Percentiles rank a stretch among this genome's conserved stretches.
phyloP scores from a whole-genome alignment of 92 coral and sea anemone genomes.

The Paramuricea clavata region DNA sequence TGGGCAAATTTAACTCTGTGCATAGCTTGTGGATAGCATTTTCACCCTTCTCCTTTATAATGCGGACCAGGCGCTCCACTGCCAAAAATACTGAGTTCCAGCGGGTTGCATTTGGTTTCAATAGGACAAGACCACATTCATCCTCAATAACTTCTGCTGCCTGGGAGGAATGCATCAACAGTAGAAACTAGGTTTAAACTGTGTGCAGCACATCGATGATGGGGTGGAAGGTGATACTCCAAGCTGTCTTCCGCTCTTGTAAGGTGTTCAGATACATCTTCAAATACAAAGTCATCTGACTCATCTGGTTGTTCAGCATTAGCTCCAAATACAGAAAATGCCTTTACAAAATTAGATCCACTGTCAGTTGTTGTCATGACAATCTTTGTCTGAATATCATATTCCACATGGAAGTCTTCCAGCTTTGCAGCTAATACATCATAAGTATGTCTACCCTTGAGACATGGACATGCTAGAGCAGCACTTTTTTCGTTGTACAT shows the following conservation, averaged over 20 bases:
- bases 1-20: neutral
- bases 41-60: neutral
- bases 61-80: neutral
- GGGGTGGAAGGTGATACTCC: neutral
- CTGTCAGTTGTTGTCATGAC: slow-evolving; percentile 20
- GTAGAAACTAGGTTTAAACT: neutral
- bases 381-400: slow-evolving; percentile 3
- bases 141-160: neutral
- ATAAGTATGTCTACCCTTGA: slow-evolving; percentile 3
- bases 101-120: slow-evolving; percentile 15
- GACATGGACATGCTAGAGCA: slow-evolving; percentile 13
- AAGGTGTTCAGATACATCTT: no score
- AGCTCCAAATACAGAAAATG: no score
- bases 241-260: neutral
- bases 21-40: slow-evolving; percentile 7
- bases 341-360: no score
- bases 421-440: neutral
- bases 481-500: neutral
- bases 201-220: slow-evolving; percentile 1
- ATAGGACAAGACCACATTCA: neutral
- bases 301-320: neutral
- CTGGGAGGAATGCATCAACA: neutral
- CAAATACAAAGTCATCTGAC: neutral
- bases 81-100: no score
- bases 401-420: neutral